These are phyloP conservation scores for Thunnus albacares DNA, from an alignment of 2,797 vertebrate species.

Conservation along the genomic window DNA sequence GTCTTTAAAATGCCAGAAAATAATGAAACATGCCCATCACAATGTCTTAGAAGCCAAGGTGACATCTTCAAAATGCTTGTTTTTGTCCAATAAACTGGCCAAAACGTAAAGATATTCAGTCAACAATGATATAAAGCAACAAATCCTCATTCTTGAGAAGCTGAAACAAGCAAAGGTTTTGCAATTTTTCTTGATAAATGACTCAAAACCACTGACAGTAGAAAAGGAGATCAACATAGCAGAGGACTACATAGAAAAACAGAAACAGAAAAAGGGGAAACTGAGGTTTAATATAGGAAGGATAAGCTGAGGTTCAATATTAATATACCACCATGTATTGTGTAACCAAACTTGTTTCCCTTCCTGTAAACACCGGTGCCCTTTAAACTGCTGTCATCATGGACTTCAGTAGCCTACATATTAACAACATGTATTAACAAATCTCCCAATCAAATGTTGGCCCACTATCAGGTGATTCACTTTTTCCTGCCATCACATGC, in stretches of 20 bases:
- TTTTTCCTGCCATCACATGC: background rate
- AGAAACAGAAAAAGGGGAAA: conserved; percentile 49
- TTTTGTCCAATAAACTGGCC: too few species aligned
- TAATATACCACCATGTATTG: conserved; percentile 38
- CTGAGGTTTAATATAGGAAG: conserved; percentile 42
- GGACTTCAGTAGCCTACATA: background rate
- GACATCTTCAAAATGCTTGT: too few species aligned
- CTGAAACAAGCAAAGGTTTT: background rate
- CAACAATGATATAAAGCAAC: background rate
- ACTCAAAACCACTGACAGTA: background rate
- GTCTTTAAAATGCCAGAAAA: too few species aligned
- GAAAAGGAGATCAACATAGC: background rate
- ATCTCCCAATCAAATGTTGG: background rate
- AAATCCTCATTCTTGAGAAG: background rate
- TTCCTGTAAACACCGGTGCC: conserved; percentile 2
- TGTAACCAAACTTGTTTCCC: conserved; percentile 24
- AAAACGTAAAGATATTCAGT: background rate
- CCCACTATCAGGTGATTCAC: background rate
- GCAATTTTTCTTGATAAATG: background rate
- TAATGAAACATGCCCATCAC: too few species aligned
- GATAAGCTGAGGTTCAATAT: conserved; percentile 22
- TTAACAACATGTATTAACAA: conserved; percentile 34
- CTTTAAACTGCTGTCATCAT: conserved; percentile 30
- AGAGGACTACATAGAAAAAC: background rate
- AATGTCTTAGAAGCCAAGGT: too few species aligned